These are phyloP conservation scores for Irena cyanogastra DNA, from an alignment of 2,113 vertebrate species.

Conservation along the genomic window DNA sequence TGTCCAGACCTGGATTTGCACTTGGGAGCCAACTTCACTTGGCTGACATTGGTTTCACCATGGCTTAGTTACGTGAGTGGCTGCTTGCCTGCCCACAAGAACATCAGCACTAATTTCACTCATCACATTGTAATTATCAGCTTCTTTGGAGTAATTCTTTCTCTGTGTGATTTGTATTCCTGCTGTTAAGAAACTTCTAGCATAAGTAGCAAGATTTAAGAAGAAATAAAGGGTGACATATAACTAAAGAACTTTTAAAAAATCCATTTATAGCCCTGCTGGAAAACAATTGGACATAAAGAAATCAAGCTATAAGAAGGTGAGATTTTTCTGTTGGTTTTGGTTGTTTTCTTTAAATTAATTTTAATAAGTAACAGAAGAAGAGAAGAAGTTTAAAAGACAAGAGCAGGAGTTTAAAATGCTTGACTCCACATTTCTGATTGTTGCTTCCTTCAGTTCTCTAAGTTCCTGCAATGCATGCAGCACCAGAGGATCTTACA, in stretches of 20 bases:
- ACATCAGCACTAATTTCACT: neutral
- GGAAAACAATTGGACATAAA: conserved; percentile 90
- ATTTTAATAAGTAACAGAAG: neutral
- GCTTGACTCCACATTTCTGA: neutral
- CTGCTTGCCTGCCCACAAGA: neutral
- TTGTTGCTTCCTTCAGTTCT: conserved; percentile 78
- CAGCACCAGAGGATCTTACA: conserved; percentile 83
- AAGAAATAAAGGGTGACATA: neutral
- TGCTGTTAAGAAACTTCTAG: neutral
- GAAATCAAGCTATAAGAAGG: conserved; percentile 98
- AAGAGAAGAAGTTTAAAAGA: neutral
- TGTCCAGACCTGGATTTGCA: neutral
- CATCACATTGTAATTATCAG: neutral
- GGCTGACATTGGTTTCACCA: neutral
- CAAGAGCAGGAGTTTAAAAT: neutral
- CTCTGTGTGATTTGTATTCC: neutral
- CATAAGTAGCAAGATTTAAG: neutral
- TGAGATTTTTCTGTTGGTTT: conserved; percentile 39
- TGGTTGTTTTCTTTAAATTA: neutral
- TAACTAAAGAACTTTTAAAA: conserved; percentile 7
- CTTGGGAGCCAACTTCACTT: neutral
- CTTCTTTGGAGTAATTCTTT: neutral
- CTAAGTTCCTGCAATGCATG: conserved; percentile 91
- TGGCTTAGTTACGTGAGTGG: neutral
- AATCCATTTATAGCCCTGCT: conserved; percentile 77